phyloP scores from a whole-genome alignment of 2,888 invertebrate genomes.

The Tanaodytes sp. region DNA sequence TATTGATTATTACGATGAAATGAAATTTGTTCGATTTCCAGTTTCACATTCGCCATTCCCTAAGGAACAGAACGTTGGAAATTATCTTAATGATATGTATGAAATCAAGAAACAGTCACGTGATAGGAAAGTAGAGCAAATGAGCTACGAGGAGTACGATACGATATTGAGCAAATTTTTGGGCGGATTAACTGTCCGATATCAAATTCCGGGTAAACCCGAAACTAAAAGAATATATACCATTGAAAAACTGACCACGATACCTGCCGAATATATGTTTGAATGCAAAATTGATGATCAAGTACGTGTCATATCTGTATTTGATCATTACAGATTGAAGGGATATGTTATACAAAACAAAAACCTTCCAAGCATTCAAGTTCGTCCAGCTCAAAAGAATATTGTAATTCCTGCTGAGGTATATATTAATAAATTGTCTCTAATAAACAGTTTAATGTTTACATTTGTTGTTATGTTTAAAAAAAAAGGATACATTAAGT shows the following conservation, averaged over 20 bases:
- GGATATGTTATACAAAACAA: conserved; percentile 76
- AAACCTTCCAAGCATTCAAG: conserved; percentile 87
- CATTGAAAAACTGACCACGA: conserved; percentile 9
- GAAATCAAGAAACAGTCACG: background rate
- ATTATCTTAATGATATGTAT: conserved; percentile 25
- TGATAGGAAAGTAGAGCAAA: background rate
- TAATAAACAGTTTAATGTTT: too few relatives aligned
- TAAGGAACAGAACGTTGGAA: background rate
- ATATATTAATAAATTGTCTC: conserved; percentile 49
- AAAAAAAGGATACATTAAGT: too few relatives aligned
- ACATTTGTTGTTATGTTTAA: too few relatives aligned
- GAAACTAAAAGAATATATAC: conserved; percentile 23
- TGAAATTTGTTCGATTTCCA: too few relatives aligned
- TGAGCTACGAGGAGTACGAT: conserved; percentile 17
- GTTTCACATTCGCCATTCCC: conserved; percentile 23
- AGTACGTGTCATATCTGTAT: conserved; percentile 71
- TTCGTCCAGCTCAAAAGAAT: conserved; percentile 79
- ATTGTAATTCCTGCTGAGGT: conserved; percentile 89
- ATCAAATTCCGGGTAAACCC: conserved; percentile 20
- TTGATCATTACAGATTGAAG: conserved; percentile 73
- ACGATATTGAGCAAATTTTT: conserved; percentile 14
- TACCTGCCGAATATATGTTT: conserved; percentile 8
- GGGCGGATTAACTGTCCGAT: conserved; percentile 3
- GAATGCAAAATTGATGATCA: conserved; percentile 45
- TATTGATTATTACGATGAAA: too few relatives aligned